phyloP scores from a whole-genome alignment of 1,140 invertebrate genomes.

The Pentalonia nigronervosa region DNA sequence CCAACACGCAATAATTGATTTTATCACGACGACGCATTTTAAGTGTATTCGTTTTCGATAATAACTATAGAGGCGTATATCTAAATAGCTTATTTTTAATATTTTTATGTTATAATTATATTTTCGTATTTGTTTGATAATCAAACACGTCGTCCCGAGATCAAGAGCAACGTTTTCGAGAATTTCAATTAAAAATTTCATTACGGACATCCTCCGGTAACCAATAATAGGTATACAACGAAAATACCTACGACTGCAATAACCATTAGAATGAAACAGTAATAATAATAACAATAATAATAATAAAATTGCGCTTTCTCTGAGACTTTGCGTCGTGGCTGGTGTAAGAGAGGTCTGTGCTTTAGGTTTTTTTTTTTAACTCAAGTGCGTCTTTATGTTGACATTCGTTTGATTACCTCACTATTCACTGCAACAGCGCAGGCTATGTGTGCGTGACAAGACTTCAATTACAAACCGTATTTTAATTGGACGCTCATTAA shows the following conservation, averaged over 20 bases:
- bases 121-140: background rate
- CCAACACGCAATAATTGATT: no score
- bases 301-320: background rate
- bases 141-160: background rate
- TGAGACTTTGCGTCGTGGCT: background rate
- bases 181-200: background rate
- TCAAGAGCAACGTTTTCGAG: fast-evolving
- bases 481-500: conserved; percentile 46
- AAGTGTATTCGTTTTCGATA: background rate
- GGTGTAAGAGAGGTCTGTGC: background rate
- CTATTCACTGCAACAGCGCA: background rate
- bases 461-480: conserved; percentile 31
- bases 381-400: conserved; percentile 18
- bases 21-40: no score
- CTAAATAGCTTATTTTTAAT: background rate
- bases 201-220: background rate
- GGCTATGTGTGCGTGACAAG: background rate
- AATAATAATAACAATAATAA: background rate
- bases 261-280: background rate
- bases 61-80: no score
- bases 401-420: conserved; percentile 13
- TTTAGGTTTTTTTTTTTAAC: background rate
- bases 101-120: background rate
- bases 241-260: background rate
- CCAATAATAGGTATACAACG: background rate